Conservation (phyloP, 2,797 vertebrate genomes). For the Anniella stebbinsi region DNA sequence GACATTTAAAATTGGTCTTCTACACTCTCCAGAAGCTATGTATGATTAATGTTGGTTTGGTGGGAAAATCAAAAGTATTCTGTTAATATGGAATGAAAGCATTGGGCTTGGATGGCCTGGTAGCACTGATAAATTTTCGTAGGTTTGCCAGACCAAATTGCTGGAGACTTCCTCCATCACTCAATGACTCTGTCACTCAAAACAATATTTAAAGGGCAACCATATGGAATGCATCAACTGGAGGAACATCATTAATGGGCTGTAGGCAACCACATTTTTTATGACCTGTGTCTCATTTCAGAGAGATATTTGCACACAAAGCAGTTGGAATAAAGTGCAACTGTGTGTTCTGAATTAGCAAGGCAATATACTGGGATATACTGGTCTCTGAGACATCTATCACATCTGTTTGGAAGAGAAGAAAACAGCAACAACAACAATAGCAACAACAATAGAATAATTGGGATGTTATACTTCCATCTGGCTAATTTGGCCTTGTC, state of each 20-base stretch:
- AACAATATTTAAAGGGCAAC: background rate
- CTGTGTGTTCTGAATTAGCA: too few relatives aligned
- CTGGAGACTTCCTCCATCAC: too few relatives aligned
- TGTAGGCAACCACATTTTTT: background rate
- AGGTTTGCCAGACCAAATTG: background rate
- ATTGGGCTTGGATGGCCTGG: background rate
- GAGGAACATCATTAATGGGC: slow-evolving; percentile 16
- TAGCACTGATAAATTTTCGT: background rate
- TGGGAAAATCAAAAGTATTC: background rate
- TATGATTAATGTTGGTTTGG: background rate
- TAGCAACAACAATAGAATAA: background rate
- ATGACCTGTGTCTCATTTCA: background rate
- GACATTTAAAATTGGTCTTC: background rate
- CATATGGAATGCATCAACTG: background rate
- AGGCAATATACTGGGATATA: background rate
- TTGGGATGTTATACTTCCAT: slow-evolving; percentile 23
- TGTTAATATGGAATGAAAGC: background rate
- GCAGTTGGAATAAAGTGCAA: too few relatives aligned
- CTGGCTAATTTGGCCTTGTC: background rate
- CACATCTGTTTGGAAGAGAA: background rate
- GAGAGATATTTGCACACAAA: background rate
- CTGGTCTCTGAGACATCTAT: background rate
- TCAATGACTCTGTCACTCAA: background rate
- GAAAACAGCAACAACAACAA: too few relatives aligned
- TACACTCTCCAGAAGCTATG: background rate